A percentile compares a stretch with the other conserved stretches of the same genome.
phyloP scores from a whole-genome alignment of 2,888 invertebrate species.

The Hirtodrosophila trivittata region DNA sequence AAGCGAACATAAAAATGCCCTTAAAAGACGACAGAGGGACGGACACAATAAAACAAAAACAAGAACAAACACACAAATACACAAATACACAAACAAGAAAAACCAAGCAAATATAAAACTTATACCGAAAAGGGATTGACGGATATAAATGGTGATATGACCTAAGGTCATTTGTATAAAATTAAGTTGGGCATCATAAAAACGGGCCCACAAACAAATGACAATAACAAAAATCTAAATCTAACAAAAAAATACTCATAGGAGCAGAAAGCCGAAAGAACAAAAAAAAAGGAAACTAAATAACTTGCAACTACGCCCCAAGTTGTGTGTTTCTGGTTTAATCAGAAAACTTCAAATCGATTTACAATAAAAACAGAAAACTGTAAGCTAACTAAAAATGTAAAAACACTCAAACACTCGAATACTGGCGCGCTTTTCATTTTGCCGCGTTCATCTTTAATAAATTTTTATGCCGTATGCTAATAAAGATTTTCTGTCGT shows the following conservation, averaged over 20 bases:
- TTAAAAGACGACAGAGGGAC: constrained; percentile 66
- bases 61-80: constrained; percentile 6
- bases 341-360: constrained; percentile 77
- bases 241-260: not conserved
- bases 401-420: constrained; percentile 46
- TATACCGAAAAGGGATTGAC: constrained; percentile 79
- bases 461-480: constrained; percentile 80
- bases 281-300: constrained; percentile 36
- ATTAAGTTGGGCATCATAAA: constrained; percentile 79
- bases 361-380: constrained; percentile 66
- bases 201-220: constrained; percentile 55
- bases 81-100: constrained; percentile 34
- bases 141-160: constrained; percentile 80
- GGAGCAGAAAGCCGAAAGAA: not conserved
- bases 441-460: constrained; percentile 73
- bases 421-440: constrained; percentile 48
- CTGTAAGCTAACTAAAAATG: constrained; percentile 50
- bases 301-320: constrained; percentile 57
- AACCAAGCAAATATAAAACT: constrained; percentile 75
- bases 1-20: constrained; percentile 77
- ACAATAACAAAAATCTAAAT: constrained; percentile 46
- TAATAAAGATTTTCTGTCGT: constrained; percentile 77
- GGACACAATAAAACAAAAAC: constrained; percentile 23
- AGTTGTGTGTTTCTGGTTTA: constrained; percentile 59
- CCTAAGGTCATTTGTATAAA: constrained; percentile 79